Evolutionary conservation across 2,113 vertebrate genomes (phyloP).

Genomic region (Paratilapia polleni): DNA sequence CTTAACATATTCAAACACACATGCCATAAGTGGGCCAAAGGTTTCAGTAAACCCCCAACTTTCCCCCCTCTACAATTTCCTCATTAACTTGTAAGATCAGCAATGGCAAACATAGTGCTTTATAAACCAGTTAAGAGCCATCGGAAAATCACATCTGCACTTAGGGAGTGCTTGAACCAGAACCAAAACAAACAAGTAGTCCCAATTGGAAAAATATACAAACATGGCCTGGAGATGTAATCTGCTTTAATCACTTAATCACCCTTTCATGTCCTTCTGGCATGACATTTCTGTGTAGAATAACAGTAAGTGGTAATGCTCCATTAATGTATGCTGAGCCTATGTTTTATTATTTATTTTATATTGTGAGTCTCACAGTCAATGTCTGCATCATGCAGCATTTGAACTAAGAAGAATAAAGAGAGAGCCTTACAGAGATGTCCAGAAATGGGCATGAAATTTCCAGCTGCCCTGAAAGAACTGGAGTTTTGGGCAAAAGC

Average conservation of each 20-base stretch:
- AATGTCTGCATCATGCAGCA: background rate
- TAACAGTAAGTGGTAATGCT: background rate
- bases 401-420: background rate
- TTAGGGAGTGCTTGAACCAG: slow-evolving; percentile 6
- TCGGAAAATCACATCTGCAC: slow-evolving; percentile 33
- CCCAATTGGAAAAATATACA: slow-evolving; percentile 40
- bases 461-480: slow-evolving; percentile 41
- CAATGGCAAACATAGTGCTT: slow-evolving; percentile 4
- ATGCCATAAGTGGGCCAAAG: slow-evolving; percentile 34
- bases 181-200: slow-evolving; percentile 50
- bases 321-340: background rate
- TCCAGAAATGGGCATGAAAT: slow-evolving; percentile 44
- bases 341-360: background rate
- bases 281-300: background rate
- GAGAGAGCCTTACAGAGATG: background rate
- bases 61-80: slow-evolving; percentile 22
- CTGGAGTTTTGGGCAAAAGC: slow-evolving; percentile 5
- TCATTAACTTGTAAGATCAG: slow-evolving; percentile 38
- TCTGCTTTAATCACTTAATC: slow-evolving; percentile 36
- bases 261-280: slow-evolving; percentile 28
- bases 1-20: slow-evolving; percentile 26
- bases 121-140: slow-evolving; percentile 26
- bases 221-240: slow-evolving; percentile 38
- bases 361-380: background rate
- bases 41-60: slow-evolving; percentile 18